Conservation (phyloP, 2,113 vertebrate genomes). For the Syngnathoides biaculeatus region DNA sequence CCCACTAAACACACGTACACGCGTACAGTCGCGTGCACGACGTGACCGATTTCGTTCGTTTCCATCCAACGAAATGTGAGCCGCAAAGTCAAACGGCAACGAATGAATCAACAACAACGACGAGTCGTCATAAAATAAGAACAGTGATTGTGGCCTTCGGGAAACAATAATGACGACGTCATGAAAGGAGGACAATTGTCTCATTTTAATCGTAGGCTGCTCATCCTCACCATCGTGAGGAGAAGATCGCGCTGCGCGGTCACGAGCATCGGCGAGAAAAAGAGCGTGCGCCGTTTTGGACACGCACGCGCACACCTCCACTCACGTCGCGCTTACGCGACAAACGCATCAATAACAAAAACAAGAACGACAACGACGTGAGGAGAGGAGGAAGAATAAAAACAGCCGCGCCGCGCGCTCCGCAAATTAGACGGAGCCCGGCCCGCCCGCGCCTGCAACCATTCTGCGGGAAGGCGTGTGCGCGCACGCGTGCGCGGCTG, state of each 20-base stretch:
- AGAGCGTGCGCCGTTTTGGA: background rate
- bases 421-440: conserved; percentile 18
- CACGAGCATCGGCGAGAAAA: background rate
- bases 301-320: background rate
- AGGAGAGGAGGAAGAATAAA: background rate
- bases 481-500: background rate
- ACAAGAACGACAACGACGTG: background rate
- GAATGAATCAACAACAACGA: background rate
- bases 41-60: background rate
- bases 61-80: background rate
- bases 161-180: no score
- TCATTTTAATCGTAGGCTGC: background rate
- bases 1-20: conserved; percentile 26
- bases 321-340: conserved; percentile 45
- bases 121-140: background rate
- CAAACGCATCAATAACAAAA: conserved; percentile 11
- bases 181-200: no score
- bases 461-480: background rate
- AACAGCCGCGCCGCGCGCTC: background rate
- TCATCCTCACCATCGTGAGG: background rate
- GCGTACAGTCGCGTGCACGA: background rate
- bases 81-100: background rate
- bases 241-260: background rate
- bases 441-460: background rate
- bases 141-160: background rate